These are phyloP conservation scores for Bombus waltoni DNA, from an alignment of 1,140 invertebrate genomes.

Conservation along the genomic window DNA sequence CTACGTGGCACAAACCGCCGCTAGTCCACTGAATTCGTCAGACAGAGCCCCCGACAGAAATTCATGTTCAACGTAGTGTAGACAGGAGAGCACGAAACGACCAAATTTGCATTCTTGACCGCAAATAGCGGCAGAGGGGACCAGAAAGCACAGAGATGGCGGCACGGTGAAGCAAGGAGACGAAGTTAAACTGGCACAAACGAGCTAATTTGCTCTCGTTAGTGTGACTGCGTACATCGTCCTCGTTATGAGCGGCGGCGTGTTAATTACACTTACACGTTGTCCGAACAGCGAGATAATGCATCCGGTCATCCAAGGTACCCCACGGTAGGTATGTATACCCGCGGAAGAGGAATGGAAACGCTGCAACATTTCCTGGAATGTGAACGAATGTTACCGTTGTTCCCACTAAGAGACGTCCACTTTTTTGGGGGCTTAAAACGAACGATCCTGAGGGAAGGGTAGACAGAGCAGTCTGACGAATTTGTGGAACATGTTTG, in stretches of 20 bases:
- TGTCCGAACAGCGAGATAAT: conserved; percentile 72
- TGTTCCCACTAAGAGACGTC: neutral
- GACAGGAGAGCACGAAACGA: conserved; percentile 61
- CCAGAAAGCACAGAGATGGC: conserved; percentile 24
- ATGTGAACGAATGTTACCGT: conserved; percentile 36
- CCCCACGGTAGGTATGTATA: conserved; percentile 25
- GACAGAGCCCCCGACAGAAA: conserved; percentile 57
- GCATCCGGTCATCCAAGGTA: conserved; percentile 66
- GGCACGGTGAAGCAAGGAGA: conserved; percentile 58
- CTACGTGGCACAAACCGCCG: conserved; percentile 35
- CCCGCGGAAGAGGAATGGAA: conserved; percentile 51
- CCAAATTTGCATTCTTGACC: conserved; percentile 77
- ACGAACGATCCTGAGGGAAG: neutral
- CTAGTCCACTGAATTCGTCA: conserved; percentile 65
- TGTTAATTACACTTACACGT: conserved; percentile 77
- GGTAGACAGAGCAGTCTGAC: neutral
- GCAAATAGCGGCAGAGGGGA: conserved; percentile 64
- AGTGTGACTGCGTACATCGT: conserved; percentile 72
- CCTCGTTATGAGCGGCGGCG: conserved; percentile 69
- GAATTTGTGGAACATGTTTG: neutral
- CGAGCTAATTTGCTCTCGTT: conserved; percentile 78
- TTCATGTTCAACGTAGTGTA: conserved; percentile 59
- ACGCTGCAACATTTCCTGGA: conserved; percentile 26
- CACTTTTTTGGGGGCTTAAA: neutral
- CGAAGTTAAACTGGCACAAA: conserved; percentile 72